Percentiles rank a stretch among this genome's conserved stretches.
Conservation (phyloP, 2,113 vertebrate genomes). For the Archilochus colubris region DNA sequence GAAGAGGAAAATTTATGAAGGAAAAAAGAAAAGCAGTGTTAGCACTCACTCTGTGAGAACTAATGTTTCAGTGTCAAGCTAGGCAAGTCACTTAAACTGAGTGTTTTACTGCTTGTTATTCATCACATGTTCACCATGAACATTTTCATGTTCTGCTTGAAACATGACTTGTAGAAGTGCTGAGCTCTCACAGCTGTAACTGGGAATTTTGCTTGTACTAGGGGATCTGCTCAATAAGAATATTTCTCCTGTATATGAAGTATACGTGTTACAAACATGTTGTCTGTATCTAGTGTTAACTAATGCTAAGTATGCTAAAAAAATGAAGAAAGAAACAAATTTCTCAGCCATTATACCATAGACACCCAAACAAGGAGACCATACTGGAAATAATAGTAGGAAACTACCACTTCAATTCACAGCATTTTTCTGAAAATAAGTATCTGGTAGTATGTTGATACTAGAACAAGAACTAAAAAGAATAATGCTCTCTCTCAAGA, state of each 20-base stretch:
- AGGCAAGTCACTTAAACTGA: neutral
- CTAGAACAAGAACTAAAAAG: neutral
- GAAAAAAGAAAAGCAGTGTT: neutral
- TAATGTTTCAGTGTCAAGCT: neutral
- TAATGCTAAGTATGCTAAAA: neutral
- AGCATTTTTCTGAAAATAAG: neutral
- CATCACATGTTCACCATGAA: neutral
- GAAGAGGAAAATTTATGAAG: neutral
- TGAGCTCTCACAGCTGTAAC: slow-evolving; percentile 25
- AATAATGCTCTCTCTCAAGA: neutral
- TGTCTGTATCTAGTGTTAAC: neutral
- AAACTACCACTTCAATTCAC: neutral
- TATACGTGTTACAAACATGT: neutral
- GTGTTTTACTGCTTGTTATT: neutral
- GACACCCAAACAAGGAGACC: neutral
- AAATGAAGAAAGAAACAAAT: neutral
- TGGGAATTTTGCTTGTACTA: neutral
- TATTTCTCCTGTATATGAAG: neutral
- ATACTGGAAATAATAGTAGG: too few relatives aligned
- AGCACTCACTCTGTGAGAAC: neutral
- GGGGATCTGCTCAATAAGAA: neutral
- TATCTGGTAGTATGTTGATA: neutral
- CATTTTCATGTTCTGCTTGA: neutral
- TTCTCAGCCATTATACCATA: neutral
- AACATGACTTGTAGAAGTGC: neutral